Evolutionary conservation across 2,113 vertebrate genomes (phyloP).

Genomic region (Lota lota): DNA sequence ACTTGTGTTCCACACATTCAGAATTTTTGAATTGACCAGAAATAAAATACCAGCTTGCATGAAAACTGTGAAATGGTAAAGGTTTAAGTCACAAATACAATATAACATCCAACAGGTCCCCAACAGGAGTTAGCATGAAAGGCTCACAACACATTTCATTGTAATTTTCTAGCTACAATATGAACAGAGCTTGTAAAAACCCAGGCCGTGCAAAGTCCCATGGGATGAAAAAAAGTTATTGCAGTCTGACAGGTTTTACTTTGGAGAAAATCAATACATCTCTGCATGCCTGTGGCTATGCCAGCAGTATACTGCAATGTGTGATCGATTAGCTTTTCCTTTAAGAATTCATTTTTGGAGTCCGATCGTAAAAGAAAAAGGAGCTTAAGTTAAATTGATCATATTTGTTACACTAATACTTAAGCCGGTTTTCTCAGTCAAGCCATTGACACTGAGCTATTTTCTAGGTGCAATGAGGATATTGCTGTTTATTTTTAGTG

Average conservation of each 20-base stretch:
- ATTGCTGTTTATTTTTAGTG: not conserved
- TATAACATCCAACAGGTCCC: too few species aligned
- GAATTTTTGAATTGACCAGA: too few species aligned
- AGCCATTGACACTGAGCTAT: conserved; percentile 6
- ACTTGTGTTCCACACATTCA: too few species aligned
- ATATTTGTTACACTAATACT: conserved; percentile 8
- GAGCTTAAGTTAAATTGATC: conserved; percentile 42
- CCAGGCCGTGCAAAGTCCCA: conserved; percentile 13
- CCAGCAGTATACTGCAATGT: conserved; percentile 18
- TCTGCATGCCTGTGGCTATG: conserved; percentile 37
- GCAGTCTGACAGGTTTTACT: conserved; percentile 22
- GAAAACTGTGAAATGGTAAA: too few species aligned
- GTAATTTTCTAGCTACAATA: too few species aligned
- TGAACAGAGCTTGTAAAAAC: too few species aligned
- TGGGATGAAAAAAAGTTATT: conserved; percentile 21
- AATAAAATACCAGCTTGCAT: not conserved
- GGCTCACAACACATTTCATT: too few species aligned
- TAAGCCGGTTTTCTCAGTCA: not conserved
- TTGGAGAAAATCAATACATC: conserved; percentile 39
- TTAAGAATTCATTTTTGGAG: conserved; percentile 25
- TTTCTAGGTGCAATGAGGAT: not conserved
- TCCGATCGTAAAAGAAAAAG: conserved; percentile 23
- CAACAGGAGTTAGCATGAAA: too few species aligned
- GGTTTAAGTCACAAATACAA: too few species aligned
- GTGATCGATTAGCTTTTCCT: conserved; percentile 44